A percentile compares a stretch with the other conserved stretches of the same genome.
Conservation (phyloP, 2,888 invertebrate species). For the Callinectes sapidus region DNA sequence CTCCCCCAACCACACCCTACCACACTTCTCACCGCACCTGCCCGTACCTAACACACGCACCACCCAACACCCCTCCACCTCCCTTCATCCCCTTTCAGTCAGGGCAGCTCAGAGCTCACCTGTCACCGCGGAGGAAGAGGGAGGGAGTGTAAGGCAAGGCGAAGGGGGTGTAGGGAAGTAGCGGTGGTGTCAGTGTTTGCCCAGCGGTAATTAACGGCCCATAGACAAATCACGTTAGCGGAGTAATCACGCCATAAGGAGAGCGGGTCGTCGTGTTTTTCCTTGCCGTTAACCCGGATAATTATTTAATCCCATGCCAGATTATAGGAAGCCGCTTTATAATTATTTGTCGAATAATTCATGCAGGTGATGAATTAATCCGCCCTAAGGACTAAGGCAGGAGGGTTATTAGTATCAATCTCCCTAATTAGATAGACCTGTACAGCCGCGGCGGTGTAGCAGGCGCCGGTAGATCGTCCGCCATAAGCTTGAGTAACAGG, state of each 20-base stretch:
- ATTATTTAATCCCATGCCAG: conserved; percentile 48
- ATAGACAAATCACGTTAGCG: conserved; percentile 32
- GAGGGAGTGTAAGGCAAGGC: background rate
- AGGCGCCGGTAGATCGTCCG: background rate
- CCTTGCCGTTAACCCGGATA: conserved; percentile 46
- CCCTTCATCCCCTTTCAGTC: background rate
- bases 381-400: conserved; percentile 26
- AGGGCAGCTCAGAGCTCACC: background rate
- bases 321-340: conserved; percentile 52
- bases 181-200: conserved; percentile 20
- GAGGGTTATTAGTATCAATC: conserved; percentile 35
- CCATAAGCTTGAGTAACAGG: conserved; percentile 18
- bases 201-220: conserved; percentile 30
- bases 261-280: conserved; percentile 20
- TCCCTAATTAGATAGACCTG: conserved; percentile 37
- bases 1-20: background rate
- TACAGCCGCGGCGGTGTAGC: background rate
- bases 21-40: background rate
- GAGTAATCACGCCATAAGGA: conserved; percentile 36
- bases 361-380: conserved; percentile 49
- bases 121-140: background rate
- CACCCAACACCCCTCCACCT: background rate
- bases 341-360: conserved; percentile 51
- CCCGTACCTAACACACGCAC: background rate
- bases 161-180: background rate